Conservation (phyloP, 2,113 vertebrate genomes). For the Mobula hypostoma region DNA sequence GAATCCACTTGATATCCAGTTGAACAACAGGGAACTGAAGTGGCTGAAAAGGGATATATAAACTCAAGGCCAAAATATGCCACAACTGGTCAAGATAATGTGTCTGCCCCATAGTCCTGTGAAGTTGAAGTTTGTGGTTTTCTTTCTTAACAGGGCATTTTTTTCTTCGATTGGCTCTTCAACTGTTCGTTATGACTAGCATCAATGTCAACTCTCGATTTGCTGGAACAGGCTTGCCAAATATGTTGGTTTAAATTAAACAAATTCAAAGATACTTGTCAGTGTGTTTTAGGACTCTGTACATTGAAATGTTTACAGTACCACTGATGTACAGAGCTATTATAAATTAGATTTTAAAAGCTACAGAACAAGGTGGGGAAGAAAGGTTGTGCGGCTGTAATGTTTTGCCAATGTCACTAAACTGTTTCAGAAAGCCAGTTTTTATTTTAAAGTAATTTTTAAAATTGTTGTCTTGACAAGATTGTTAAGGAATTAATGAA, state of each 20-base stretch:
- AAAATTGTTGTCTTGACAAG: neutral
- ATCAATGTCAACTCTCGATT: neutral
- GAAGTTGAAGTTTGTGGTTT: neutral
- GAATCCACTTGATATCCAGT: neutral
- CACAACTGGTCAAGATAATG: neutral
- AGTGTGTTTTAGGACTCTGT: neutral
- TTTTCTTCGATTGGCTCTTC: neutral
- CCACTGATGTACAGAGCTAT: neutral
- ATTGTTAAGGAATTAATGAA: neutral
- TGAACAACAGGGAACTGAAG: neutral
- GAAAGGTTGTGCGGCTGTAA: neutral
- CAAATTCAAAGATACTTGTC: neutral
- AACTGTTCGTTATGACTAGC: neutral
- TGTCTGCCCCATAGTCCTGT: neutral
- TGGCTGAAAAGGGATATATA: neutral
- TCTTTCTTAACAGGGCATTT: neutral
- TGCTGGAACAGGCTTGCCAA: neutral
- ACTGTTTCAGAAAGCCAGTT: neutral
- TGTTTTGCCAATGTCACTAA: neutral
- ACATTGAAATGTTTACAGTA: neutral
- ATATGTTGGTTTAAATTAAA: conserved; percentile 14
- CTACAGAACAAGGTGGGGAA: neutral
- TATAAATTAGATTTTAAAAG: neutral
- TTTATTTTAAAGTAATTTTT: neutral
- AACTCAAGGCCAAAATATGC: neutral